Evolutionary conservation across 2,113 vertebrate genomes (phyloP), one percentile per base, ranked within the genome.

Genomic region (Sorex fumeus): DNA sequence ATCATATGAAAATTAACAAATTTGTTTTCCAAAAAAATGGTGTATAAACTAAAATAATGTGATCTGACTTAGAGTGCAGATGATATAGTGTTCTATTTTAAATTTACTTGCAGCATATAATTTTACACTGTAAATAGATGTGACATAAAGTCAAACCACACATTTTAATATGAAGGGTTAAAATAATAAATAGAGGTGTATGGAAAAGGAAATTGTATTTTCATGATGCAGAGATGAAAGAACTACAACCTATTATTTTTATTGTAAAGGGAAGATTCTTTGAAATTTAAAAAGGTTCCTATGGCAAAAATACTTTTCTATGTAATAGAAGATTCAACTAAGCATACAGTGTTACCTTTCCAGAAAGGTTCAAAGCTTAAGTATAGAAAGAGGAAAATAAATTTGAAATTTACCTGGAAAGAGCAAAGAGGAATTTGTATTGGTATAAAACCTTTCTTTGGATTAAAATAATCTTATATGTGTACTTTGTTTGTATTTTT

Each of bases 241-340:
- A 81, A 71, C 27, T 53, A 66, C 4, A 87, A 91, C 90, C 78
- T 94, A 87, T 92, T 94, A 90, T 89, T 95, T 92, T 93, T 78
- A 67, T 4, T 85, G 84, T 57, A 89, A 93, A 34, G 19, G 21
- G 66, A 93, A 95, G 84, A 87, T 32, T 81, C 64, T 90, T 92
- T 93, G 91, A 96, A 97, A 95, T 95, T 70, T 85, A 93, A 91
- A 92, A 88, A 66, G 28, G 27, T 89, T 96, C 76, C 79, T 78
- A 43, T 94, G 78, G 90, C 76, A 93, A 88, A 95, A 94, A 47
- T 81, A 76, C 47, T 90, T 91, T 84, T 19, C n/a, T 74, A 15
- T 67, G 36, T 92, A 81, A 90, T 11, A 90, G 36, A 84, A 45
- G 82, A 84, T 75, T 87, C 77, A 93, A 71, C 25, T 15, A 92